Base-by-base conservation (phyloP, 2,888 invertebrate species). In the Smittia aterrima region DNA sequence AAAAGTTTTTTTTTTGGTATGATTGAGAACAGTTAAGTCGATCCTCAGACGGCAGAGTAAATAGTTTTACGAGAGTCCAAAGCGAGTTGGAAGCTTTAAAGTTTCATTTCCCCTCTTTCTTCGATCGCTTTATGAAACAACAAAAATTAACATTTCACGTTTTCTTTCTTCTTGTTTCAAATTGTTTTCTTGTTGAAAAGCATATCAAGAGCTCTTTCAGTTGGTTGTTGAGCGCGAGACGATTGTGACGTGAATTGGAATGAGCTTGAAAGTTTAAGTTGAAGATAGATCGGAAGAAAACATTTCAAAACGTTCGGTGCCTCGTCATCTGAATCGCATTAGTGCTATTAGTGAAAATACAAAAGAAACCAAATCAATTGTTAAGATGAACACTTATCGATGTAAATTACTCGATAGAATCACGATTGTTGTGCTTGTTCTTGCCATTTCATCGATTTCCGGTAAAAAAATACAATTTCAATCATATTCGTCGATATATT, bases 61-160 rank as follows among this genome's bases (percentile, higher is more conserved):
- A 32, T 9, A n/a, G 32, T 9, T 32, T 32, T 32, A 32, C 9
- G 32, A 32, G 32, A 32, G 32, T 32, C 47, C 47, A 47, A 2
- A 47, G 2, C 2, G n/a, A 47, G 16, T n/a, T 47, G 47, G 47
- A n/a, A 47, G 16, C 47, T 47, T 47, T 47, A 6, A 58, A 18
- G 1, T 58, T n/a, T 58, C 18, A 67, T 67, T 67, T 67, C 54
- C 70, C 54, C 70, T 70, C 70, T 70, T 53, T 70, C 70, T 54
- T 54, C 20, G 24, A 64, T 9, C 25, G 64, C 27, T 64, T 64
- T 64, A 27, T 64, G 20, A 53, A 70, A 70, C 58, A 18, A 18
- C 58, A 20, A 70, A 70, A 53, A 70, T 70, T 70, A 70, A 70
- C 70, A 70, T 70, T 70, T 70, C 70, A 70, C 27, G 70, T 70